A percentile compares a stretch with the other conserved stretches of the same genome.
phyloP scores from a whole-genome alignment of 2,113 vertebrate species.

The Ceyx melanurus region DNA sequence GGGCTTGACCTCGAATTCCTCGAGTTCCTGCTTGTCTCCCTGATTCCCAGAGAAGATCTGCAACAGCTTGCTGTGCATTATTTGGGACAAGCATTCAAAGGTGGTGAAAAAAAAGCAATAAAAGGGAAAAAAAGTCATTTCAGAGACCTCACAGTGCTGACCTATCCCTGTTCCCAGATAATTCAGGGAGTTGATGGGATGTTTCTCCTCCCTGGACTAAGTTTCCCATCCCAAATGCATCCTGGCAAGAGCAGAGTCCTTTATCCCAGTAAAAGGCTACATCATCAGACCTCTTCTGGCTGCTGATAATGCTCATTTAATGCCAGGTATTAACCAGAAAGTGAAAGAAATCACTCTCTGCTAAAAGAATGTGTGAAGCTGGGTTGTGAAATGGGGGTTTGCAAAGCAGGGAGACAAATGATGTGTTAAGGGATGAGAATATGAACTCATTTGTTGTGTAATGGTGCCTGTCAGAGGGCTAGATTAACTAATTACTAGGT shows the following conservation, averaged over 20 bases:
- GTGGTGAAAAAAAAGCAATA: not conserved
- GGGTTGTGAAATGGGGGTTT: conserved; percentile 12
- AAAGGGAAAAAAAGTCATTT: not conserved
- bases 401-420: conserved; percentile 2
- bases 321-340: not conserved
- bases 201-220: not conserved
- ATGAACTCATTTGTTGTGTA: conserved; percentile 7
- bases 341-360: not conserved
- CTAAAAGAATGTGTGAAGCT: not conserved
- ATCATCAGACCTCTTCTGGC: not conserved
- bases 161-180: not conserved
- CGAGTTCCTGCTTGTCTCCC: not conserved
- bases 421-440: conserved; percentile 31
- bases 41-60: not conserved
- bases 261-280: not conserved
- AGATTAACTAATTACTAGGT: conserved; percentile 1
- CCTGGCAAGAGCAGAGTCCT: not conserved
- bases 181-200: not conserved
- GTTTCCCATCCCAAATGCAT: not conserved
- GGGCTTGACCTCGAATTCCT: conserved; percentile 30
- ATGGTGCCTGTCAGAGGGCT: not conserved
- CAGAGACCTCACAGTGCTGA: not conserved
- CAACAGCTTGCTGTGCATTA: not conserved
- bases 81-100: not conserved
- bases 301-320: conserved; percentile 1